Evolutionary conservation across 2,797 vertebrate species (phyloP).

Genomic region (Protosalanx chinensis): DNA sequence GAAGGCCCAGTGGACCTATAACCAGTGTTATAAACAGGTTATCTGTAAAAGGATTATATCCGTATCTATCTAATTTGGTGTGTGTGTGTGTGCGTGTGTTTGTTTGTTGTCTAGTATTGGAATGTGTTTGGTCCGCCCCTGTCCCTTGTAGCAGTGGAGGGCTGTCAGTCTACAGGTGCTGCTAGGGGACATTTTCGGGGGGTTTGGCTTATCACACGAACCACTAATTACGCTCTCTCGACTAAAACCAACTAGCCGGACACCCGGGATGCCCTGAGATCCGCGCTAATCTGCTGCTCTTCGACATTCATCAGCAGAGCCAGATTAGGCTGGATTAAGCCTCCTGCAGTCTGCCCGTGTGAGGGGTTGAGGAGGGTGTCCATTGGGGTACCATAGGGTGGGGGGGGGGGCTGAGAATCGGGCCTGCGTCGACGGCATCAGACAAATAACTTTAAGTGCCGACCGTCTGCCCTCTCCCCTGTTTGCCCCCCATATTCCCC

Average conservation of each 20-base stretch:
- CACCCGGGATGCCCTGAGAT: slow-evolving; percentile 16
- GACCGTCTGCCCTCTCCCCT: slow-evolving; percentile 52
- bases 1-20: not conserved
- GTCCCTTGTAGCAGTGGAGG: not conserved
- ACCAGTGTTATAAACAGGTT: slow-evolving; percentile 5
- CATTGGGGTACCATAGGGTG: not conserved
- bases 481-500: slow-evolving; percentile 55
- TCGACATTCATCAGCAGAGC: slow-evolving; percentile 28
- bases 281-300: slow-evolving; percentile 46
- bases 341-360: slow-evolving; percentile 17
- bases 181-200: slow-evolving; percentile 22
- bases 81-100: not conserved
- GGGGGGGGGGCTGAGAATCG: slow-evolving; percentile 14
- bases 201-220: slow-evolving; percentile 10
- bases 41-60: slow-evolving; percentile 6
- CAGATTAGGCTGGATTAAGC: slow-evolving; percentile 45
- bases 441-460: slow-evolving; percentile 62
- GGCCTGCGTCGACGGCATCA: slow-evolving; percentile 33
- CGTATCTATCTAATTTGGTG: slow-evolving; percentile 4
- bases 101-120: not conserved
- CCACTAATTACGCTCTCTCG: slow-evolving; percentile 51
- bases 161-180: not conserved
- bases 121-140: not conserved
- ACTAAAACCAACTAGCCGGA: slow-evolving; percentile 19
- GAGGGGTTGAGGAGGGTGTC: not conserved